These are phyloP conservation scores for Aleiodes sp. DNA, from an alignment of 1,140 invertebrate species.

Conservation along the genomic window DNA sequence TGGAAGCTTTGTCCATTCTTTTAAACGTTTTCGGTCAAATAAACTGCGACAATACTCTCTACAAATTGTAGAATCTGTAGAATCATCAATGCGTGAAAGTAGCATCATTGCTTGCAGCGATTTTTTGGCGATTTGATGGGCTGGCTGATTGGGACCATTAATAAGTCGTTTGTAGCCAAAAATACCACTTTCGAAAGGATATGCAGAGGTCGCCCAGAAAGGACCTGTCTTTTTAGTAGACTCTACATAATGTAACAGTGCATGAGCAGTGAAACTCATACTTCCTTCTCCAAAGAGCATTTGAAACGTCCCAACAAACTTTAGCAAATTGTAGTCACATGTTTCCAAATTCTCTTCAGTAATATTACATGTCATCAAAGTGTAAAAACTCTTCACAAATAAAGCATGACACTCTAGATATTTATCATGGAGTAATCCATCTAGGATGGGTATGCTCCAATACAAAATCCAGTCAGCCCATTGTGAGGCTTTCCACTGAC, in stretches of 20 bases:
- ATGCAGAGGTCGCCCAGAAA: slow-evolving; percentile 5
- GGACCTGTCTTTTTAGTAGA: not conserved
- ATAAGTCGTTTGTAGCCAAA: not conserved
- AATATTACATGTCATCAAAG: not conserved
- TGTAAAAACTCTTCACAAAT: not conserved
- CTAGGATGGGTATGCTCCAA: not conserved
- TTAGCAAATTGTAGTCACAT: not conserved
- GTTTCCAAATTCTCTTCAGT: not conserved
- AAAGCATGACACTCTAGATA: not conserved
- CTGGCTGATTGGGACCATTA: not conserved
- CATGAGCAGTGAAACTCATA: not conserved
- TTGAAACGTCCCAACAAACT: not conserved
- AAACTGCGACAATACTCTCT: not conserved
- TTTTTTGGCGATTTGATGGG: slow-evolving; percentile 13
- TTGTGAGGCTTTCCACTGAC: not conserved
- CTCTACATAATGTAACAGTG: not conserved
- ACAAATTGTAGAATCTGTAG: not conserved
- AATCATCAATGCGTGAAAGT: not conserved
- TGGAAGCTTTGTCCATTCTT: not conserved
- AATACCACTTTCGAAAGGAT: not conserved
- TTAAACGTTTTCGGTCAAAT: not conserved
- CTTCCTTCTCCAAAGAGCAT: not conserved
- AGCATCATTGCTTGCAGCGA: not conserved
- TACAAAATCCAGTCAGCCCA: not conserved
- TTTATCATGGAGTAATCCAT: not conserved